Evolutionary conservation across 2,888 invertebrate species (phyloP).

Genomic region (Pegoplata infirma): DNA sequence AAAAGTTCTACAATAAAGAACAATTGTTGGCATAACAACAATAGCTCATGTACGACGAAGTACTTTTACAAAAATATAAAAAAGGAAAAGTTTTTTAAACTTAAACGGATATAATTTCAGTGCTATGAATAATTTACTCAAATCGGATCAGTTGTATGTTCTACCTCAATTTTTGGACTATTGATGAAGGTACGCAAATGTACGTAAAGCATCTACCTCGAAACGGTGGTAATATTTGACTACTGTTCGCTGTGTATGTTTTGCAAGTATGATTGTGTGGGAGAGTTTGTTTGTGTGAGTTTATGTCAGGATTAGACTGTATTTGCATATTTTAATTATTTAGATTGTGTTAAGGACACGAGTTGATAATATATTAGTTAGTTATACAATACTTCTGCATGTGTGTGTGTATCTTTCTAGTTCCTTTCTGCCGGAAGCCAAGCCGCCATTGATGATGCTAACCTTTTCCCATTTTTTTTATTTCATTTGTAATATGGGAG

Average conservation of each 20-base stretch:
- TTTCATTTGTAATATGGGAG: conserved; percentile 31
- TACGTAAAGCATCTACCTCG: neutral
- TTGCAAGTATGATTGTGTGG: conserved; percentile 18
- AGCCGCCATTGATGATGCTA: conserved; percentile 41
- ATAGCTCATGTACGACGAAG: conserved; percentile 30
- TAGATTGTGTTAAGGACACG: conserved; percentile 67
- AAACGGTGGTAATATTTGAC: neutral
- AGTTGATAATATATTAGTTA: conserved; percentile 54
- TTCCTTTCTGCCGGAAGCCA: conserved; percentile 56
- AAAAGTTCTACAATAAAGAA: conserved; percentile 3
- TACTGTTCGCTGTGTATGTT: conserved; percentile 5
- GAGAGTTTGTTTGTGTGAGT: too few relatives aligned
- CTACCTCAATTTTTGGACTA: conserved; percentile 54
- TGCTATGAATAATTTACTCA: conserved; percentile 76
- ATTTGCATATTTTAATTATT: conserved; percentile 78
- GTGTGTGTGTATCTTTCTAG: conserved; percentile 22
- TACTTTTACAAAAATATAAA: conserved; percentile 31
- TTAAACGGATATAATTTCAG: conserved; percentile 64
- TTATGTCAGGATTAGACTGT: conserved; percentile 70
- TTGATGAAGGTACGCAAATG: conserved; percentile 27
- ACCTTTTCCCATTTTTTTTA: conserved; percentile 36
- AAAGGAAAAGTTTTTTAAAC: conserved; percentile 54
- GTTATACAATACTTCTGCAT: conserved; percentile 40
- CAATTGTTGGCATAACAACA: conserved; percentile 29
- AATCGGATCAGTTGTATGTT: conserved; percentile 69